phyloP scores from a whole-genome alignment of 2,888 invertebrate species.

The Drosophila emarginata region DNA sequence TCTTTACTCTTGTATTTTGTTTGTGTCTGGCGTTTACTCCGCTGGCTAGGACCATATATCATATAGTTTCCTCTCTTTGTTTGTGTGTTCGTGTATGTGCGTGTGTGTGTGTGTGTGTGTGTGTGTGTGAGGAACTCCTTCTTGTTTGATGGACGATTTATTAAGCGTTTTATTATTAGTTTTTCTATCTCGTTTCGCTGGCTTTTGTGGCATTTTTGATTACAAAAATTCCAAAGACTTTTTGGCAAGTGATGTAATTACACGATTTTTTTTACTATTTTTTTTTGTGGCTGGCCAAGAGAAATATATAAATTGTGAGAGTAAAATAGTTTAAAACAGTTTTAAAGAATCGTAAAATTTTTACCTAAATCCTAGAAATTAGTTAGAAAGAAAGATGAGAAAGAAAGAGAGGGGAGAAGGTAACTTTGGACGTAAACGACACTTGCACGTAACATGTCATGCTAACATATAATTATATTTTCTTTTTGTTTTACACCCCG shows the following conservation, averaged over 20 bases:
- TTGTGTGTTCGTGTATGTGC: slow-evolving; percentile 11
- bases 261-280: slow-evolving; percentile 6
- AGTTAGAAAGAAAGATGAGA: background rate
- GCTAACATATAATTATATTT: slow-evolving; percentile 69
- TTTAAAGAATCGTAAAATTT: background rate
- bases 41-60: slow-evolving; percentile 65
- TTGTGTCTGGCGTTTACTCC: slow-evolving; percentile 7
- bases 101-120: slow-evolving; percentile 12
- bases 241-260: slow-evolving; percentile 43
- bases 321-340: background rate
- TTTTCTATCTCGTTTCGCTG: slow-evolving; percentile 55
- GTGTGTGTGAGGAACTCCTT: slow-evolving; percentile 22
- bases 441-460: slow-evolving; percentile 70
- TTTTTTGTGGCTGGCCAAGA: slow-evolving; percentile 1
- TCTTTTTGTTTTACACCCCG: slow-evolving; percentile 49
- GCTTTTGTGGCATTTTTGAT: slow-evolving; percentile 68
- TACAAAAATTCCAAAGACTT: slow-evolving; percentile 64
- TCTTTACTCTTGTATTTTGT: background rate
- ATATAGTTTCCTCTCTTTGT: slow-evolving; percentile 34
- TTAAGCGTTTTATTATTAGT: slow-evolving; percentile 75
- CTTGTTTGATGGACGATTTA: slow-evolving; percentile 71
- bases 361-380: background rate
- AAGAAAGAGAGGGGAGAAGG: background rate
- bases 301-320: background rate
- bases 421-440: slow-evolving; percentile 47